Conservation (phyloP, 2,113 vertebrate genomes). For the Rostratula benghalensis region DNA sequence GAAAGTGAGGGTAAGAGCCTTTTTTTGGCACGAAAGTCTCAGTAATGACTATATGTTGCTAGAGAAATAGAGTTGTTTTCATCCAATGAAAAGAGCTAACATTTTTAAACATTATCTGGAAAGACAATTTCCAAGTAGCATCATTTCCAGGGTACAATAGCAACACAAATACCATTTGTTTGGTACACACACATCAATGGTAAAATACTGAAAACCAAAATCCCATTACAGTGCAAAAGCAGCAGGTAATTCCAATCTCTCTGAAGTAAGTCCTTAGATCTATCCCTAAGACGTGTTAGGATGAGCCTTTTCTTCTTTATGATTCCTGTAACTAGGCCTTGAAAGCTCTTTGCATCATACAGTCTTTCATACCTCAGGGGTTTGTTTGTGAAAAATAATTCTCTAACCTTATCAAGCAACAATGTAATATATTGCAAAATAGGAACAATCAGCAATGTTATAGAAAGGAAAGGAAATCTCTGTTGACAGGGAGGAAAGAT, state of each 20-base stretch:
- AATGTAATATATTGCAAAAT: neutral
- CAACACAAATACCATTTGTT: accelerated
- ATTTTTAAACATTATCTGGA: neutral
- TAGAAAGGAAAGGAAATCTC: neutral
- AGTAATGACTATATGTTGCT: neutral
- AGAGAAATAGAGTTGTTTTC: neutral
- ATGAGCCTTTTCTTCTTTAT: neutral
- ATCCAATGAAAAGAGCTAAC: neutral
- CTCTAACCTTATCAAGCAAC: neutral
- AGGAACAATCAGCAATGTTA: neutral
- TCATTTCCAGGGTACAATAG: neutral
- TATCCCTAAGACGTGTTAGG: neutral
- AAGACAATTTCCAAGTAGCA: neutral
- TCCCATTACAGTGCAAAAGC: neutral
- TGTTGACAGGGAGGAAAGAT: neutral
- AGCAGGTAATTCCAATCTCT: neutral
- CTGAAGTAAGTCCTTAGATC: neutral
- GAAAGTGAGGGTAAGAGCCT: neutral
- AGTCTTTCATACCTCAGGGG: neutral
- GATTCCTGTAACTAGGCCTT: neutral
- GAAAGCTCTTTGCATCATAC: neutral
- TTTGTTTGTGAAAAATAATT: neutral
- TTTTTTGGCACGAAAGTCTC: neutral
- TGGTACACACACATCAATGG: neutral
- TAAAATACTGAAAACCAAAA: neutral